Evolutionary conservation across 2,797 vertebrate species (phyloP).

Genomic region (Uromys caudimaculatus): DNA sequence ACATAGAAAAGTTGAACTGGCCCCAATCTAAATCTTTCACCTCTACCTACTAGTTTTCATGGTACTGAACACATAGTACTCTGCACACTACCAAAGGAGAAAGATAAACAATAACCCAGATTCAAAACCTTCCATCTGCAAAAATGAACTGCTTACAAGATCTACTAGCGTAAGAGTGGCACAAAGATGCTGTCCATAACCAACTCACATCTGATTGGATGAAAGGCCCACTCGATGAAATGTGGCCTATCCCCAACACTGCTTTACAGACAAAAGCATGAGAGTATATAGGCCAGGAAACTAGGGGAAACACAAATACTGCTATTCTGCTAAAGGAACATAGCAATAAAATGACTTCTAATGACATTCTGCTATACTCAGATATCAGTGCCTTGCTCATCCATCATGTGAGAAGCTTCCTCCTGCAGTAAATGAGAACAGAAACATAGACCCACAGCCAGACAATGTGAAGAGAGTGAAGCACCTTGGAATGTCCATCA

Average conservation of each 20-base stretch:
- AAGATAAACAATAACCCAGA: neutral
- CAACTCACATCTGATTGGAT: neutral
- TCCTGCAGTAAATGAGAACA: neutral
- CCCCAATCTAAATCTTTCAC: neutral
- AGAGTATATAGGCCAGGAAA: neutral
- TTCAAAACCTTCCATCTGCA: neutral
- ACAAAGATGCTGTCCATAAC: neutral
- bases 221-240: neutral
- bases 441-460: neutral
- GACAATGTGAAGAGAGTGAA: neutral
- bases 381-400: neutral
- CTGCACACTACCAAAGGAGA: neutral
- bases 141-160: neutral
- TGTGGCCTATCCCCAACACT: neutral
- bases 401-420: neutral
- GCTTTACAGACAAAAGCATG: neutral
- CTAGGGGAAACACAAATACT: neutral
- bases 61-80: neutral
- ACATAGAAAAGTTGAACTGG: neutral
- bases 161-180: neutral
- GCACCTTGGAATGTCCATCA: neutral
- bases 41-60: neutral
- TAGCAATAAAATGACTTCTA: neutral
- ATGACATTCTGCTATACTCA: neutral
- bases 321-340: neutral